Evolutionary conservation across 1,140 invertebrate species (phyloP).

Genomic region (Zaprionus gabonicus): DNA sequence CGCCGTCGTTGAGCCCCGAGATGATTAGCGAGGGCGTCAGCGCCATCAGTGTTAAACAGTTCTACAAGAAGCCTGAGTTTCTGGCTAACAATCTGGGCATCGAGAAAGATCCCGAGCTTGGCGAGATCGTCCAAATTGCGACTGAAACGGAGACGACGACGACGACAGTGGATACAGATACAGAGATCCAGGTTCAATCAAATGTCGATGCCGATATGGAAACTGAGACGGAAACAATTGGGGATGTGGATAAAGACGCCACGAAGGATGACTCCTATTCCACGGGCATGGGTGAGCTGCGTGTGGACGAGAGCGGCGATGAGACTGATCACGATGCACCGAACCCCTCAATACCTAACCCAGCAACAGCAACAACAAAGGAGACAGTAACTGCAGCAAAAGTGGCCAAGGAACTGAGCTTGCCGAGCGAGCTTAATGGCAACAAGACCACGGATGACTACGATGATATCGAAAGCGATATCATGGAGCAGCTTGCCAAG

Average conservation of each 20-base stretch:
- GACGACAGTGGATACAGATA: neutral
- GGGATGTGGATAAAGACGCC: neutral
- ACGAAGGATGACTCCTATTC: constrained; percentile 26
- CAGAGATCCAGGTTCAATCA: neutral
- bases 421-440: constrained; percentile 47
- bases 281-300: constrained; percentile 43
- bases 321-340: constrained; percentile 8
- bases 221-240: constrained; percentile 5
- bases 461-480: constrained; percentile 67
- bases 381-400: neutral
- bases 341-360: neutral
- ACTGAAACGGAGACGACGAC: constrained; percentile 34
- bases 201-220: constrained; percentile 8
- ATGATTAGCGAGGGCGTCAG: constrained; percentile 81
- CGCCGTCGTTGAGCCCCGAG: constrained; percentile 73
- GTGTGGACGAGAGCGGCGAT: constrained; percentile 53
- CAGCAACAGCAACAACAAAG: neutral
- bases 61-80: constrained; percentile 84
- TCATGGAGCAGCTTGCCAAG: constrained; percentile 62
- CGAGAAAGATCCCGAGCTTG: constrained; percentile 82
- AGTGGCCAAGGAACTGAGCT: constrained; percentile 32
- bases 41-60: constrained; percentile 79
- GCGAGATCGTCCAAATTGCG: constrained; percentile 81
- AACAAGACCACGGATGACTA: constrained; percentile 37
- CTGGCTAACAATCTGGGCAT: constrained; percentile 84